These are phyloP conservation scores for Lydus trimaculatus DNA, from an alignment of 2,888 invertebrate species.

Conservation along the genomic window DNA sequence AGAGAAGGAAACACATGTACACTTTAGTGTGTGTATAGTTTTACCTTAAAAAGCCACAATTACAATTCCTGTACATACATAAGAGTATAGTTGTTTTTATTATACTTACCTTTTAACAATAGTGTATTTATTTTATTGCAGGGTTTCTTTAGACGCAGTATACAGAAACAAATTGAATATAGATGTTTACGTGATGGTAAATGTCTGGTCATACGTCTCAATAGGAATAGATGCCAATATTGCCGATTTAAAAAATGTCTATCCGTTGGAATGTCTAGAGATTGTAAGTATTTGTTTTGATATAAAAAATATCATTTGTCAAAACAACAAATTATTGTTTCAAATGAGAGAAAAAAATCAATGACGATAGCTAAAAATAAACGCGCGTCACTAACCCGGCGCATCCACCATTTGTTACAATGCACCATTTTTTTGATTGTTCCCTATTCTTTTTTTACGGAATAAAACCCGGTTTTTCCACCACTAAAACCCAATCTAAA, in stretches of 20 bases:
- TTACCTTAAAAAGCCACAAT: conserved; percentile 18
- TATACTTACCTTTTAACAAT: neutral
- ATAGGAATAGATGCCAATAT: conserved; percentile 94
- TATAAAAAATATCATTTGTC: neutral
- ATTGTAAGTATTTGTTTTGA: conserved; percentile 77
- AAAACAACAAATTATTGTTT: neutral
- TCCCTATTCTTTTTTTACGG: neutral
- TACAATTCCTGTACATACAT: conserved; percentile 14
- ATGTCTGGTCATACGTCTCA: conserved; percentile 91
- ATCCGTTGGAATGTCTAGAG: conserved; percentile 95
- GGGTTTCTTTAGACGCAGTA: conserved; percentile 96
- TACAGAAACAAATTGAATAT: conserved; percentile 97
- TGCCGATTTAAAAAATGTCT: conserved; percentile 97
- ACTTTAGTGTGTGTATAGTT: neutral
- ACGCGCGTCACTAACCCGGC: neutral
- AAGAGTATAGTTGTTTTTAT: neutral
- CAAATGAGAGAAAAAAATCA: neutral
- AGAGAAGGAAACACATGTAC: conserved; percentile 18
- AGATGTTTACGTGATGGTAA: conserved; percentile 93
- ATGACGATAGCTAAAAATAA: neutral
- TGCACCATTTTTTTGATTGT: neutral
- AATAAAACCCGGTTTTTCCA: too few species aligned
- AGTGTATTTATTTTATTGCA: conserved; percentile 59
- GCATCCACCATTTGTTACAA: conserved; percentile 1
- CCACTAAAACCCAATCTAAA: too few species aligned